Base-by-base conservation (phyloP, 2,888 invertebrate species). In the Unio pictorum region DNA sequence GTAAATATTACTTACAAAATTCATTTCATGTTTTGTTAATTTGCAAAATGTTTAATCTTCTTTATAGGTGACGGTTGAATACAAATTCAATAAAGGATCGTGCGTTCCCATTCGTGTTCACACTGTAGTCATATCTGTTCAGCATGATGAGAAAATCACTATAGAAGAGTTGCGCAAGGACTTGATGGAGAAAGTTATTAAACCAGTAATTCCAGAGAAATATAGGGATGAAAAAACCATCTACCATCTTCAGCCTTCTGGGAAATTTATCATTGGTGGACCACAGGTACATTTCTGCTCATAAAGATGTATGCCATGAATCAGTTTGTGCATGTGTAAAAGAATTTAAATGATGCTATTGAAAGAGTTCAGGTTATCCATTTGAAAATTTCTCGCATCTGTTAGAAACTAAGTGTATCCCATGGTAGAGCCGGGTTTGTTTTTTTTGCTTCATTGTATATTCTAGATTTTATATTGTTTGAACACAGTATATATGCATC, bases 41-140 rank as follows among this genome's bases (percentile, higher is more conserved):
- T 28, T 28, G 28, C 28, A 28, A 28, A 28, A 4, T 28, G 28
- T 28, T 59, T 64, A 20, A n/a, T 58, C 18, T 58, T 82, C 76
- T 85, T 91, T 88, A 54, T 87, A 97, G 96, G 97, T 99, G 64
- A 99, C 99, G 64, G 96, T 96, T 87, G 98, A 99, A 91, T 99
- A 99, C 90, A 92, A 93, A 60, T 96, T 96, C 90, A 94, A 95
- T 23, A 94, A 95, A 83, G 99, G 99, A 64, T 97, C 98, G 20
- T 97, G 97, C 82, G 94, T 98, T 66, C 99, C 99, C 0, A 93
- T 94, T 78, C 93, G 98, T 85, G 97, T 99, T 23, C 98, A 99
- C 91, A 99, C 99, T 55, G 94, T 99, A 54, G 99, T 99, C 20
- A 96, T 99, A n/a, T 98, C 98, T 1, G 92, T 97, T 66, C 99